A percentile compares a stretch with the other conserved stretches of the same genome.
Evolutionary conservation across 2,888 invertebrate genomes (phyloP).

Genomic region (Alcis repandata): DNA sequence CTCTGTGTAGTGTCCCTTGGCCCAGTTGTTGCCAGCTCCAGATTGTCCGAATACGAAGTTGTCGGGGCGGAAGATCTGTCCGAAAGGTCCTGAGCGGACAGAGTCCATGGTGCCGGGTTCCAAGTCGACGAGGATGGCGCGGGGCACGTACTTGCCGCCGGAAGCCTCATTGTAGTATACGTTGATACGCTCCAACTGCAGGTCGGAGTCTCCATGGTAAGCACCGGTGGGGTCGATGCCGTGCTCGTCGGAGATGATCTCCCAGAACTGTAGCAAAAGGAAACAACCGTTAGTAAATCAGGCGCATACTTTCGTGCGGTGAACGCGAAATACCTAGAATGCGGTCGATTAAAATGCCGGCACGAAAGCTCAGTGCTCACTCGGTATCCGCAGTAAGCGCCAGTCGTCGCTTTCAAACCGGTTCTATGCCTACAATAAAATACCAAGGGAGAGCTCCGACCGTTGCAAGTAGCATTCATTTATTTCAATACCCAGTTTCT

Average conservation of each 20-base stretch:
- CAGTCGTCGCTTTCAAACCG: conserved; percentile 72
- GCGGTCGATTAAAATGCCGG: conserved; percentile 71
- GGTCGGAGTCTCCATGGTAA: conserved; percentile 95
- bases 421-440: conserved; percentile 59
- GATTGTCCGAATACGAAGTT: conserved; percentile 90
- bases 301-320: conserved; percentile 43
- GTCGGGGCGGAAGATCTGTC: conserved; percentile 91
- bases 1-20: conserved; percentile 91
- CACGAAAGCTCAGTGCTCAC: conserved; percentile 69
- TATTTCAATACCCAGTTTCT: conserved; percentile 45
- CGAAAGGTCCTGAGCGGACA: conserved; percentile 89
- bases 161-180: conserved; percentile 98
- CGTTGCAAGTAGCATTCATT: conserved; percentile 54
- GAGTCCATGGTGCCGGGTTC: conserved; percentile 88
- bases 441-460: conserved; percentile 56
- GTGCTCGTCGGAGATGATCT: conserved; percentile 98
- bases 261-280: conserved; percentile 91
- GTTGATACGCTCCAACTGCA: conserved; percentile 97
- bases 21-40: conserved; percentile 88
- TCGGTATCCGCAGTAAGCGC: conserved; percentile 60
- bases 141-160: conserved; percentile 81
- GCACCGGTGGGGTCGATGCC: conserved; percentile 96
- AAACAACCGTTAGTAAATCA: conserved; percentile 89
- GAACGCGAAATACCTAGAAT: conserved; percentile 53
- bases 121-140: conserved; percentile 79